Evolutionary conservation across 1,140 invertebrate genomes (phyloP), one percentile per base, ranked within the genome.

Genomic region (Pararge aegeria): DNA sequence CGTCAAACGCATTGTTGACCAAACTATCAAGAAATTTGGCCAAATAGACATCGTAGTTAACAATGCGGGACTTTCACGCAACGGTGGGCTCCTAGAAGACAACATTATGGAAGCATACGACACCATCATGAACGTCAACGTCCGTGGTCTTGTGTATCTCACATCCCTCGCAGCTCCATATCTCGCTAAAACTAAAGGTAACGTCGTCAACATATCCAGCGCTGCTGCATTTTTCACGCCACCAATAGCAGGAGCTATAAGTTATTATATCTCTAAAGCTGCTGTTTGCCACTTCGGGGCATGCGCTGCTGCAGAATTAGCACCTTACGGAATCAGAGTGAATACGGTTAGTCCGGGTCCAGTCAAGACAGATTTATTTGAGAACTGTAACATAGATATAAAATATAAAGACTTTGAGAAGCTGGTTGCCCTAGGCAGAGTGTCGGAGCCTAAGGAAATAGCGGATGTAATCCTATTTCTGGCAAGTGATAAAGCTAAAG

Each of bases 391-490:
- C 9, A 44, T 44, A 20, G 4, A 15, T 16, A 15, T 40, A 5
- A 15, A 13, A 2, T 40, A 10, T 3, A 13, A 40, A 3, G 13
- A 40, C 2, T 13, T 15, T 40, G 4, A 13, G 4, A 95, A 93
- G 1, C 94, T 15, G 13, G 13, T 95, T 83, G 91, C 95, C 1
- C 78, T 96, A 2, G 94, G 94, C 29, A 89, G 95, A 67, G 78
- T 92, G 6, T 95, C 95, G 13, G 75, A 92, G 55, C 71, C 90
- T 10, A 89, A 92, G 2, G 95, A 96, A 90, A 93, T 96, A 2
- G 95, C 95, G 0, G 89, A 91, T 38, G 76, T 93, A 0, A 95
- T 96, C 55, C 92, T 93, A 18, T 96, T 95, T 77, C 78, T 96
- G 18, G 95, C 95, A 1, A 94, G 94, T 18, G 92, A 94, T 53